These are phyloP conservation scores for Nebria brevicollis DNA, from an alignment of 2,888 invertebrate genomes.

Conservation along the genomic window DNA sequence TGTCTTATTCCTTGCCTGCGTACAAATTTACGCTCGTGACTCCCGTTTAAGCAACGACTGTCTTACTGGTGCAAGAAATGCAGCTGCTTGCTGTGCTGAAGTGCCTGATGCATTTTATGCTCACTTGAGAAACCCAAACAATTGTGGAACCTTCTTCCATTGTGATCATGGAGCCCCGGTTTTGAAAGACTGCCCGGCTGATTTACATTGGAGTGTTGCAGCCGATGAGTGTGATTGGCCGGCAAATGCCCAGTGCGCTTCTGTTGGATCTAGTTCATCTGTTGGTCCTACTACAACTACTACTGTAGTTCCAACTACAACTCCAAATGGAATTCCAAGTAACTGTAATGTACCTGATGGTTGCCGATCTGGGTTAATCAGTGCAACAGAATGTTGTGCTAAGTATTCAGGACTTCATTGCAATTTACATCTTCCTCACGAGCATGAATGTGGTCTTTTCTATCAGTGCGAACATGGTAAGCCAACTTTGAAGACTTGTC, in stretches of 20 bases:
- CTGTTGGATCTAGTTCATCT: neutral
- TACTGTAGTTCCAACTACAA: no score
- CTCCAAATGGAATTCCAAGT: no score
- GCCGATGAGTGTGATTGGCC: slow-evolving; percentile 29
- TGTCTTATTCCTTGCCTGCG: neutral
- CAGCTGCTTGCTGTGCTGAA: neutral
- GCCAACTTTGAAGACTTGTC: no score
- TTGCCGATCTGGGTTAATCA: no score
- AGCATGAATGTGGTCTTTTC: no score
- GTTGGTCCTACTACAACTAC: no score
- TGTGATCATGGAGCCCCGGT: slow-evolving; percentile 31
- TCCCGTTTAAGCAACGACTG: neutral
- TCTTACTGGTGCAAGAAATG: neutral
- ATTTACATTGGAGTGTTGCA: slow-evolving; percentile 23
- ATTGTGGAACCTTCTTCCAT: slow-evolving; percentile 35
- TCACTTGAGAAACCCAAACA: slow-evolving; percentile 23
- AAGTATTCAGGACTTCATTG: no score
- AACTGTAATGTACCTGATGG: no score
- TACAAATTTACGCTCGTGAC: neutral
- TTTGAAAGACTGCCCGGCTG: slow-evolving; percentile 26
- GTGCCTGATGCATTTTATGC: slow-evolving; percentile 12
- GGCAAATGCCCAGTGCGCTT: neutral
- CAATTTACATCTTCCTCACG: no score
- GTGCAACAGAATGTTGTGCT: no score
- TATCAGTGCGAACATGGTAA: no score